A percentile compares a stretch with the other conserved stretches of the same genome.
Conservation (phyloP, 2,113 vertebrate genomes). For the Gasterosteus nipponicus region DNA sequence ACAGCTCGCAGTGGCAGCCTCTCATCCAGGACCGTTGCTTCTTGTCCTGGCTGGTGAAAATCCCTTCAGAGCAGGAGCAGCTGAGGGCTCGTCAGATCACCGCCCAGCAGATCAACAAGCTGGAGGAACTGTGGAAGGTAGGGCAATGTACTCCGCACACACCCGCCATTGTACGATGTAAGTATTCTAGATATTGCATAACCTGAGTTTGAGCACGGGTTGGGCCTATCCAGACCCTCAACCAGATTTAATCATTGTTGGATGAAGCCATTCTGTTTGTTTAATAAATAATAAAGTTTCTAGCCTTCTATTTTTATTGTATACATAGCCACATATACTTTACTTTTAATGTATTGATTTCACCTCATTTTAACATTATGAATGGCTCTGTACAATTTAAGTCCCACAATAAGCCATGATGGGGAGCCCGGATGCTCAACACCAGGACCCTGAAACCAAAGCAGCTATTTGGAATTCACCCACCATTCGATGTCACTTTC, state of each 20-base stretch:
- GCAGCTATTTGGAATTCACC: neutral
- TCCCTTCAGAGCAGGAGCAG: conserved; percentile 95
- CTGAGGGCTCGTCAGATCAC: conserved; percentile 93
- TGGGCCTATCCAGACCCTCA: neutral
- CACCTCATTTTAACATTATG: neutral
- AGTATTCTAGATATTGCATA: conserved; percentile 10
- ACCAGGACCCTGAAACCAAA: neutral
- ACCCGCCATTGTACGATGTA: neutral
- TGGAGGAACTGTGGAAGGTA: conserved; percentile 97
- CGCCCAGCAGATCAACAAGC: conserved; percentile 94
- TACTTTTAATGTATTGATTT: neutral
- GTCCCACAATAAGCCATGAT: neutral
- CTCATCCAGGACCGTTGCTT: conserved; percentile 96
- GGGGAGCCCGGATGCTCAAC: neutral
- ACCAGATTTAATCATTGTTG: neutral
- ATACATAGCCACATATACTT: neutral
- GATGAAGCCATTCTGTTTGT: neutral
- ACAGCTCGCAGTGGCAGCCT: conserved; percentile 97
- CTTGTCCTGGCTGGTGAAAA: conserved; percentile 96
- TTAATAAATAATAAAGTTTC: neutral
- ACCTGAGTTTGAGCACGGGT: neutral
- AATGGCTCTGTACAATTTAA: neutral
- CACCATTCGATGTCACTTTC: neutral
- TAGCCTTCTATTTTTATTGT: neutral
- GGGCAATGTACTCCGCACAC: conserved; percentile 52